A percentile compares a stretch with the other conserved stretches of the same genome.
Conservation (phyloP, 2,888 invertebrate species). For the Apotomis betuletana region DNA sequence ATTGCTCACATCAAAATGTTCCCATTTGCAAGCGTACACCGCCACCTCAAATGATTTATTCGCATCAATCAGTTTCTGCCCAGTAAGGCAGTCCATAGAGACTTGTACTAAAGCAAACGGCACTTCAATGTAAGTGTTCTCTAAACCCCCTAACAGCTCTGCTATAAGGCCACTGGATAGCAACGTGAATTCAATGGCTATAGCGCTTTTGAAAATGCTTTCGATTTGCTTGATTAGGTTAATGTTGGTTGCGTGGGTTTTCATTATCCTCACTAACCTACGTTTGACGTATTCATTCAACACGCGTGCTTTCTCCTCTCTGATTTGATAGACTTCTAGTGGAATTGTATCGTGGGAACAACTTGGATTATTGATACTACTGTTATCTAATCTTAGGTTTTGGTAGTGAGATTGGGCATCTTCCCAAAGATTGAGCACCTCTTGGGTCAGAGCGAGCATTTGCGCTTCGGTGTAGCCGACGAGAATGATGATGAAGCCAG, state of each 20-base stretch:
- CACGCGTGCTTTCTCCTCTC: constrained; percentile 43
- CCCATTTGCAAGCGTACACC: constrained; percentile 58
- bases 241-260: constrained; percentile 54
- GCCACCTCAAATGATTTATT: constrained; percentile 52
- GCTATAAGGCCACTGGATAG: constrained; percentile 58
- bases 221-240: constrained; percentile 54
- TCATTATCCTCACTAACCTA: constrained; percentile 52
- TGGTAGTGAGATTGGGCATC: constrained; percentile 41
- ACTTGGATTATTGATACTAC: background rate
- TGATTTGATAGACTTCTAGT: background rate
- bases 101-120: constrained; percentile 62
- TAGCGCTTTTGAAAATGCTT: constrained; percentile 54
- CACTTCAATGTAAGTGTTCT: constrained; percentile 61
- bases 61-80: constrained; percentile 57
- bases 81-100: constrained; percentile 56
- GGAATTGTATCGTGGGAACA: background rate
- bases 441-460: constrained; percentile 59
- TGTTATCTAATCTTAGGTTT: background rate
- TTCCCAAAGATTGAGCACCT: constrained; percentile 56
- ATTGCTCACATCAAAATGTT: constrained; percentile 53
- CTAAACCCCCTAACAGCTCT: constrained; percentile 63
- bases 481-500: constrained; percentile 56
- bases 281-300: constrained; percentile 54
- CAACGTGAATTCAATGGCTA: constrained; percentile 59
- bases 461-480: constrained; percentile 64